phyloP scores from a whole-genome alignment of 2,113 vertebrate genomes.

The Mus pahari region DNA sequence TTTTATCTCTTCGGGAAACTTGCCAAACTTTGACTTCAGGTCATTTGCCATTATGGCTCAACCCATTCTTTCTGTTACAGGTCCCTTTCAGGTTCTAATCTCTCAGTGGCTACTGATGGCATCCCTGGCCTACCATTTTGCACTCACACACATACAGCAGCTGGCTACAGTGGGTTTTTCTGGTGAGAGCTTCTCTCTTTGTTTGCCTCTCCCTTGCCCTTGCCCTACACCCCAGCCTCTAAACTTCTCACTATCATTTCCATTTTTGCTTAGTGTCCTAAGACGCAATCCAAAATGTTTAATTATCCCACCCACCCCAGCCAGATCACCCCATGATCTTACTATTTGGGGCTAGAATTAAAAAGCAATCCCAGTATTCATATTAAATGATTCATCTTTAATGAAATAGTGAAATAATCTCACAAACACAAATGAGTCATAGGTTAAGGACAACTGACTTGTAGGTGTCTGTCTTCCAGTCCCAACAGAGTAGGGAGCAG shows the following conservation, averaged over 20 bases:
- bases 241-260: fast-evolving
- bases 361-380: fast-evolving
- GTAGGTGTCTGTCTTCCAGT: not conserved
- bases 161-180: not conserved
- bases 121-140: not conserved
- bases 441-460: not conserved
- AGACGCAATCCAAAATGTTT: not conserved
- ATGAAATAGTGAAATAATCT: not conserved
- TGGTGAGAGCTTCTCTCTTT: fast-evolving
- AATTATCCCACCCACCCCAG: fast-evolving
- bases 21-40: not conserved
- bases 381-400: not conserved
- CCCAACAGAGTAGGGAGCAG: fast-evolving
- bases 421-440: not conserved
- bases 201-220: fast-evolving
- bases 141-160: not conserved
- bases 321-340: not conserved
- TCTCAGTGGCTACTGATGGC: no score
- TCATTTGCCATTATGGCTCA: not conserved
- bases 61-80: not conserved
- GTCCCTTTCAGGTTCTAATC: constrained; percentile 40
- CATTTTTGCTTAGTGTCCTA: fast-evolving
- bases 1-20: constrained; percentile 34
- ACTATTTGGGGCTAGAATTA: no score
- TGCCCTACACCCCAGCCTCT: fast-evolving